Evolutionary conservation across 2,888 invertebrate species (phyloP), one percentile per base, ranked within the genome.

Genomic region (Sinodicranocentrus sp.): DNA sequence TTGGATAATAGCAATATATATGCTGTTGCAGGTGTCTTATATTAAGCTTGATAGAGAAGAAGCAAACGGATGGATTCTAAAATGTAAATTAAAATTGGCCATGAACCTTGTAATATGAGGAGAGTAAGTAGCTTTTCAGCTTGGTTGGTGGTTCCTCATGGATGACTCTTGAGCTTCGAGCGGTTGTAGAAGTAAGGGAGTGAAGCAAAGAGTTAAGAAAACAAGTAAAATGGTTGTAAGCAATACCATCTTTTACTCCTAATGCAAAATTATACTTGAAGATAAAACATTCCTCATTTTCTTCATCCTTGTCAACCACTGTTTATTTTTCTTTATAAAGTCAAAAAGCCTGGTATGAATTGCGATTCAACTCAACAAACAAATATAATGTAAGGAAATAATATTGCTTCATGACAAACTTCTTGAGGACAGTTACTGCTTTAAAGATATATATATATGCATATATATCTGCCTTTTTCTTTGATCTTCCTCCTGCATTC

Each of bases 1-100:
- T n/a, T n/a, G 33, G n/a, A 52, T 8, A 2, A 52, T 15, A 17
- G 33, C 71, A 39, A 10, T 70, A 57, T 54, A 71, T 57, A 54
- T 59, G 72, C 17, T 54, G 72, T 43, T 72, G 63, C 73, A 73
- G 73, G 73, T 61, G 73, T 67, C 10, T 25, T 25, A 39, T 72
- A 48, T 57, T 28, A 48, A 10, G 48, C 5, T 33, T 75, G 43
- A 73, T 59, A 48, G 61, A 26, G 21, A 44, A 61, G 57, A 26
- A 15, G 48, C n/a, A n/a, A n/a, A n/a, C 25, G 21, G 25, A 72
- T 39, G 61, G 48, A 26, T 28, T 63, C 59, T n/a, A 28, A 76
- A 76, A 54, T 76, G 65, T 54, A 77, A 77, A 77, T 77, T 77
- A 77, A 77, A 77, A 68, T 68, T 77, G 77, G 77, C 77, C 77